phyloP scores from a whole-genome alignment of 2,797 vertebrate species.

The Acrocephalus scirpaceus region DNA sequence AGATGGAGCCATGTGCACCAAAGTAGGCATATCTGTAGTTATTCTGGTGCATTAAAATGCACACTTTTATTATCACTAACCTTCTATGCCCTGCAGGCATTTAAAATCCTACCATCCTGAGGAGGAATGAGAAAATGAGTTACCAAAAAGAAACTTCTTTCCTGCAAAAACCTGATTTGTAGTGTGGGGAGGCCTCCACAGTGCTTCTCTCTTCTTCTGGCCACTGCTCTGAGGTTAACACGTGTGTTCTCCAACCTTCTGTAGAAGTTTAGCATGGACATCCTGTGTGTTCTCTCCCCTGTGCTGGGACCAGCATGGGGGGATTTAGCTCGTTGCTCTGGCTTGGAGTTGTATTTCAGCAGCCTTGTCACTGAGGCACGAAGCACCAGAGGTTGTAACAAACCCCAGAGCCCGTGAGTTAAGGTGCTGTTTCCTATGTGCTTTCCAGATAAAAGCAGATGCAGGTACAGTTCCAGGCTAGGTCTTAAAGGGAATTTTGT shows the following conservation, averaged over 20 bases:
- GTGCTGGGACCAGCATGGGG: background rate
- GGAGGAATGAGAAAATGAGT: background rate
- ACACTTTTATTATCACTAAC: constrained; percentile 24
- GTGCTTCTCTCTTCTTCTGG: background rate
- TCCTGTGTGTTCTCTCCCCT: background rate
- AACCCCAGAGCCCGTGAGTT: background rate
- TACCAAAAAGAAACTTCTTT: background rate
- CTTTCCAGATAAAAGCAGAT: background rate
- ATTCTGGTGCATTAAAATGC: constrained; percentile 8
- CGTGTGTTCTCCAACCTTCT: background rate
- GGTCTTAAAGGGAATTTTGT: background rate
- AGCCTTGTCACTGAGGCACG: background rate
- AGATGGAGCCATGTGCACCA: background rate
- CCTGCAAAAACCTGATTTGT: background rate
- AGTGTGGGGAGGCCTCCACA: fast-evolving
- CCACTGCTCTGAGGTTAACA: background rate
- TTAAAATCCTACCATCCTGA: background rate
- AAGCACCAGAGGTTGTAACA: background rate
- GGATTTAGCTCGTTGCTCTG: background rate
- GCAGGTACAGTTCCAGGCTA: background rate
- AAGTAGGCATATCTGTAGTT: background rate
- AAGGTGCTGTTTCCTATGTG: background rate
- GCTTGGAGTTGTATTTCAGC: background rate
- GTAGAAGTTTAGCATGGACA: background rate
- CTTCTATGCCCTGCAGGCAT: background rate